phyloP scores from a whole-genome alignment of 2,113 vertebrate genomes.

The Perccottus glenii region DNA sequence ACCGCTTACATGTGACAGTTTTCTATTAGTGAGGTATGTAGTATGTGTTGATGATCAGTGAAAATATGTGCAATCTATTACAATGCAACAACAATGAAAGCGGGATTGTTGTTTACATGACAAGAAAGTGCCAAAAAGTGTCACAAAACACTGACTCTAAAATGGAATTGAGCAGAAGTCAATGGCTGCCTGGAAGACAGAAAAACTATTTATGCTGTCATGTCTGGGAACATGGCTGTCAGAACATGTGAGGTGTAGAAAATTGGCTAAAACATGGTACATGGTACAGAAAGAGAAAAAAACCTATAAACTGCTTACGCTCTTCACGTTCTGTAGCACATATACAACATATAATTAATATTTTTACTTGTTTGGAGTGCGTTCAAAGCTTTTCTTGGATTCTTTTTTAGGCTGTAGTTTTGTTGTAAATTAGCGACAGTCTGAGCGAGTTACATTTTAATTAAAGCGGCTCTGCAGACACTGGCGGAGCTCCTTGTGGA shows the following conservation, averaged over 20 bases:
- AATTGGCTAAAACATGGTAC: not conserved
- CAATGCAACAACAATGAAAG: not conserved
- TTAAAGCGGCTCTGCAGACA: conserved; percentile 1
- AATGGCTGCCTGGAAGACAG: not conserved
- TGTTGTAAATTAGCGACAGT: conserved; percentile 6
- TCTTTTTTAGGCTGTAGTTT: not conserved
- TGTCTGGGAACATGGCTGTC: not conserved
- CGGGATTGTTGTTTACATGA: not conserved
- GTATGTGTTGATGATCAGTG: not conserved
- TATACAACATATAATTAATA: not conserved
- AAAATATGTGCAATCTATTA: not conserved
- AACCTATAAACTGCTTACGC: not conserved
- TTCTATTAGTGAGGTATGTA: not conserved
- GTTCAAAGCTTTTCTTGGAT: not conserved
- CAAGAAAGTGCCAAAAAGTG: not conserved
- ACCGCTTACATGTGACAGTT: not conserved
- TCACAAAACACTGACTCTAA: not conserved
- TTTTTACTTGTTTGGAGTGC: not conserved
- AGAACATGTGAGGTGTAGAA: not conserved
- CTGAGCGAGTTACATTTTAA: conserved; percentile 1
- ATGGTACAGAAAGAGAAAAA: not conserved
- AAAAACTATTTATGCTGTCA: not conserved
- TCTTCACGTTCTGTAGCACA: not conserved
- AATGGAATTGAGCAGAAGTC: conserved; percentile 1
- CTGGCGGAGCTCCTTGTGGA: not conserved